Evolutionary conservation across 2,113 vertebrate genomes (phyloP).

Genomic region (Myiozetetes cayanensis): DNA sequence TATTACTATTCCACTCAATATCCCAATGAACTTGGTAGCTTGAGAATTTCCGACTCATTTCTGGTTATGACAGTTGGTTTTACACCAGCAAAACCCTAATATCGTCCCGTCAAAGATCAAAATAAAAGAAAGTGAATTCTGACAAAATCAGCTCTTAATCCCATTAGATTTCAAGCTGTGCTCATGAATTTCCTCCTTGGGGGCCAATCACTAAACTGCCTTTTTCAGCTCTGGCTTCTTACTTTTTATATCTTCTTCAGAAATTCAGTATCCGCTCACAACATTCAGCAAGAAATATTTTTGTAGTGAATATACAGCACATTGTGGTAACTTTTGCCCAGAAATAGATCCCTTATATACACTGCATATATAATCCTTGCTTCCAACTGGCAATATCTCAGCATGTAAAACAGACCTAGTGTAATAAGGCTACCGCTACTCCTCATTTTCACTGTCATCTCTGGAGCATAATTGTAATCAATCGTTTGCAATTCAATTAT

Average conservation of each 20-base stretch:
- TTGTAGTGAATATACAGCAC: neutral
- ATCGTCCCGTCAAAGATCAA: neutral
- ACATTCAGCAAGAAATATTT: neutral
- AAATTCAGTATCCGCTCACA: neutral
- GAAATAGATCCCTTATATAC: neutral
- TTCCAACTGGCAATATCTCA: neutral
- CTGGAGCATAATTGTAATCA: neutral
- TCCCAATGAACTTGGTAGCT: neutral
- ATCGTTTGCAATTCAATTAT: neutral
- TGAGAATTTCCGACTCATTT: neutral
- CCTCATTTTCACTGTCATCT: neutral
- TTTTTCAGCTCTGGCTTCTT: neutral
- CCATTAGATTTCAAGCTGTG: slow-evolving; percentile 12
- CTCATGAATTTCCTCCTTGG: neutral
- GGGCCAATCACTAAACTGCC: neutral
- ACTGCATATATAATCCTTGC: neutral
- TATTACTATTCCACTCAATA: neutral
- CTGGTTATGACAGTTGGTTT: neutral
- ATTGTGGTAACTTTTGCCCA: neutral
- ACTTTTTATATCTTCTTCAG: neutral
- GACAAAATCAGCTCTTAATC: neutral
- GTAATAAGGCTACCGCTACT: neutral
- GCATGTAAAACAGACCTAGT: neutral
- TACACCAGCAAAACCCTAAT: neutral
- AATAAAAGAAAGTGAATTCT: neutral